phyloP scores from a whole-genome alignment of 2,888 invertebrate genomes.

The Drosophila neutralis region DNA sequence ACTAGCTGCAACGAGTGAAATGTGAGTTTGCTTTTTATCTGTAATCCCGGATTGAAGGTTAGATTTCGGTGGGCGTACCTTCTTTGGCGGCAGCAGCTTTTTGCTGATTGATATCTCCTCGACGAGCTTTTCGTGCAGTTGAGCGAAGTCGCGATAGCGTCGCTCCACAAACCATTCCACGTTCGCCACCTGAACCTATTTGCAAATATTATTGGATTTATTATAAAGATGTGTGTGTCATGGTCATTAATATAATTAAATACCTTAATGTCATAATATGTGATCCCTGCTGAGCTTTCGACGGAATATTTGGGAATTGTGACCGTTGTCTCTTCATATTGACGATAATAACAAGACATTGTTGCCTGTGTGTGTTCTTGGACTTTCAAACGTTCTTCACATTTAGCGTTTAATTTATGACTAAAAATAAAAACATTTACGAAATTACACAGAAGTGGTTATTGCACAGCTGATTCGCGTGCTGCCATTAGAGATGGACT shows the following conservation, averaged over 20 bases:
- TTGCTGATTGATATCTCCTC: constrained; percentile 92
- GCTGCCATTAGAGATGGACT: constrained; percentile 12
- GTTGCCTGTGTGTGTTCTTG: constrained; percentile 46
- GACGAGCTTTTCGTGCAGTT: constrained; percentile 93
- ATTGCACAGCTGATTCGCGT: constrained; percentile 41
- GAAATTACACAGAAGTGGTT: constrained; percentile 11
- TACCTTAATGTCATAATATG: constrained; percentile 89
- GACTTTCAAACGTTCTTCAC: constrained; percentile 4
- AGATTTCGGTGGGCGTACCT: constrained; percentile 84
- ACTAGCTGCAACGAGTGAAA: constrained; percentile 49
- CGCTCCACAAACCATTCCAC: constrained; percentile 92
- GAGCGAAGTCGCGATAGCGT: constrained; percentile 95
- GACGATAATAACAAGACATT: constrained; percentile 91
- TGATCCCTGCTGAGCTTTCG: constrained; percentile 88
- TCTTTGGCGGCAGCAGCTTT: constrained; percentile 96
- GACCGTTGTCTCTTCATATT: constrained; percentile 88
- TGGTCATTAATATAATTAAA: constrained; percentile 8
- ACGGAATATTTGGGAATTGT: constrained; percentile 87
- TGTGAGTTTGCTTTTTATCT: not conserved
- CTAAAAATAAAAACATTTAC: constrained; percentile 29
- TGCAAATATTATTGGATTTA: not conserved
- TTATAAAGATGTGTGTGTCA: not conserved
- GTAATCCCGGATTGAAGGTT: not conserved
- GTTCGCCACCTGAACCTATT: constrained; percentile 87
- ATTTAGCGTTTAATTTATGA: constrained; percentile 20